phyloP scores from a whole-genome alignment of 1,140 invertebrate species.

The Brachionus koreanus region DNA sequence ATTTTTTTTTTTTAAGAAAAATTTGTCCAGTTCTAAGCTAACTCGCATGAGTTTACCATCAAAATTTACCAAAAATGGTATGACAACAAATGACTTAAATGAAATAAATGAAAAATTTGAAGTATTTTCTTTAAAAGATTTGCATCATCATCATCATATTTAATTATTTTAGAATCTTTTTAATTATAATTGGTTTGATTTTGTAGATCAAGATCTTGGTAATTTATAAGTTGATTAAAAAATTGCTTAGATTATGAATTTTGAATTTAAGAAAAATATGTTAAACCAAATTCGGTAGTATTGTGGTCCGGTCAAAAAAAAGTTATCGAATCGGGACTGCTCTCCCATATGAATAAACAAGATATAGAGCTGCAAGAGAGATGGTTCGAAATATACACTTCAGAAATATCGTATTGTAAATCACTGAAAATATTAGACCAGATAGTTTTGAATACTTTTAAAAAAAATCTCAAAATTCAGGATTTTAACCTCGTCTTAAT shows the following conservation, averaged over 20 bases:
- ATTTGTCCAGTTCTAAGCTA: neutral
- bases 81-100: neutral
- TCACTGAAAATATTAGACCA: conserved; percentile 7
- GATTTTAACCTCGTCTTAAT: neutral
- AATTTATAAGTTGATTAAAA: neutral
- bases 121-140: neutral
- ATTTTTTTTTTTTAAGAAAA: neutral
- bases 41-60: neutral
- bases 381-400: conserved; percentile 35
- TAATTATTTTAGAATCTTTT: neutral
- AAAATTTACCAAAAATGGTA: neutral
- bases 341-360: neutral
- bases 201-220: neutral
- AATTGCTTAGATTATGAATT: neutral
- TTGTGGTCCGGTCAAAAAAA: neutral
- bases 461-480: neutral
- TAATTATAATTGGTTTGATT: neutral
- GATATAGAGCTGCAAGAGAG: conserved; percentile 30
- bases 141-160: neutral
- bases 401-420: conserved; percentile 9
- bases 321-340: neutral
- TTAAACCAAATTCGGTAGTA: neutral
- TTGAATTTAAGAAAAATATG: neutral
- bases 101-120: neutral
- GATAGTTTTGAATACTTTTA: neutral